Conservation (phyloP, 2,888 invertebrate genomes). For the Bursaphelenchus okinawaensis region DNA sequence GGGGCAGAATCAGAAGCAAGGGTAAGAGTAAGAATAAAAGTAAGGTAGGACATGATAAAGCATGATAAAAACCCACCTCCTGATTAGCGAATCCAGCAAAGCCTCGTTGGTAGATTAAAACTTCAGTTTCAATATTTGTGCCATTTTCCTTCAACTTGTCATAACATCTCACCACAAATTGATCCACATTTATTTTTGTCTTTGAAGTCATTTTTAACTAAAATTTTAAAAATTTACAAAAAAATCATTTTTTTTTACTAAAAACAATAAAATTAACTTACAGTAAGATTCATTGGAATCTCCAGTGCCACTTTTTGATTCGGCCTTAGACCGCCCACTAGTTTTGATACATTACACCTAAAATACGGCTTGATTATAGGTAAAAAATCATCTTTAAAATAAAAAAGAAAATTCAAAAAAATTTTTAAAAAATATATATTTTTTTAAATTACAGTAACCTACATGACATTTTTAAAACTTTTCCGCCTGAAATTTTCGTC, state of each 20-base stretch:
- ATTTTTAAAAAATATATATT: no score
- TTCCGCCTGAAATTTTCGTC: constrained; percentile 15
- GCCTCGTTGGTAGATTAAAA: constrained; percentile 20
- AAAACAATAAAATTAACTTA: not conserved
- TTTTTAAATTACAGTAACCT: not conserved
- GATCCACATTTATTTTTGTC: constrained; percentile 15
- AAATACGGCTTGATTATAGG: not conserved
- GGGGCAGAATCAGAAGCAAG: no score
- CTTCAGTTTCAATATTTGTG: constrained; percentile 16
- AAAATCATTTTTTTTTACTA: no score
- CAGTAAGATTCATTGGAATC: not conserved
- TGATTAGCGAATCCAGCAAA: constrained; percentile 24
- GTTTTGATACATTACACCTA: constrained; percentile 2
- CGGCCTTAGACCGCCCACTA: constrained; percentile 1
- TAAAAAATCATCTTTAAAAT: not conserved
- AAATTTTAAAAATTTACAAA: not conserved
- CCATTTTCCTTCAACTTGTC: constrained; percentile 13
- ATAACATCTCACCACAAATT: constrained; percentile 27
- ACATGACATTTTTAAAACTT: not conserved
- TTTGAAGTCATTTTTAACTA: constrained; percentile 6
- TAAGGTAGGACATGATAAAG: no score
- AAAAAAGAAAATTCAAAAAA: no score
- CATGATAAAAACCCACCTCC: constrained; percentile 8
- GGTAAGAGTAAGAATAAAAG: no score
- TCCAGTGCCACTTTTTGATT: not conserved